Percentiles rank a stretch among this genome's conserved stretches.
Evolutionary conservation across 2,888 invertebrate species (phyloP).

Genomic region (Ecdyonurus torrentis): DNA sequence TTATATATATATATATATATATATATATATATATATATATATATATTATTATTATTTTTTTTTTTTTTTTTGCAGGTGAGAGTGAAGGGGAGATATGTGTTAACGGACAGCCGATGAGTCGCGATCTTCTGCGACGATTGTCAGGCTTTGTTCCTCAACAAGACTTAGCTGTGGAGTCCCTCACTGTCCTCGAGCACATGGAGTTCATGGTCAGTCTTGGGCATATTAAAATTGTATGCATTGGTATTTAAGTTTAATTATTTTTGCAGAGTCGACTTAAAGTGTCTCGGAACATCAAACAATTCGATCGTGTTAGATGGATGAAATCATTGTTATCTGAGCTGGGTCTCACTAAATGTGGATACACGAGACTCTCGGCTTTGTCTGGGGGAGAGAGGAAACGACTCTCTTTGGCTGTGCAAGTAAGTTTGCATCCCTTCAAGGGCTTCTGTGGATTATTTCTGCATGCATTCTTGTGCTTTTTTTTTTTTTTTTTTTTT

Average conservation of each 20-base stretch:
- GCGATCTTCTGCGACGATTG: constrained; percentile 48
- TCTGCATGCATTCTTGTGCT: too few relatives aligned
- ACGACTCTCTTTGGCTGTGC: constrained; percentile 70
- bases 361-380: constrained; percentile 50
- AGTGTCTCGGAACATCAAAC: constrained; percentile 40
- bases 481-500: too few relatives aligned
- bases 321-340: constrained; percentile 38
- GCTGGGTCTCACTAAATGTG: constrained; percentile 55
- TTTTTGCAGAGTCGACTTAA: constrained; percentile 49
- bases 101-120: constrained; percentile 45
- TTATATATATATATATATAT: background rate
- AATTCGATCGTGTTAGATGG: constrained; percentile 23
- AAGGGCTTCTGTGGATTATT: too few relatives aligned
- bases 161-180: constrained; percentile 58
- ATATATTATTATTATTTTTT: background rate
- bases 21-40: background rate
- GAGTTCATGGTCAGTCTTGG: constrained; percentile 56
- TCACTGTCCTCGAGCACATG: constrained; percentile 69
- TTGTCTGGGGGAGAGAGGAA: constrained; percentile 84
- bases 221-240: background rate
- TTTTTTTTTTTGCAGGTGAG: constrained; percentile 25
- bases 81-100: constrained; percentile 50
- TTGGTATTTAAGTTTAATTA: background rate
- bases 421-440: too few relatives aligned
- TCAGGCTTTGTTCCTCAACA: constrained; percentile 78